Evolutionary conservation across 2,888 invertebrate species (phyloP), one percentile per base, ranked within the genome.

Genomic region (Heteromurus nitidus): DNA sequence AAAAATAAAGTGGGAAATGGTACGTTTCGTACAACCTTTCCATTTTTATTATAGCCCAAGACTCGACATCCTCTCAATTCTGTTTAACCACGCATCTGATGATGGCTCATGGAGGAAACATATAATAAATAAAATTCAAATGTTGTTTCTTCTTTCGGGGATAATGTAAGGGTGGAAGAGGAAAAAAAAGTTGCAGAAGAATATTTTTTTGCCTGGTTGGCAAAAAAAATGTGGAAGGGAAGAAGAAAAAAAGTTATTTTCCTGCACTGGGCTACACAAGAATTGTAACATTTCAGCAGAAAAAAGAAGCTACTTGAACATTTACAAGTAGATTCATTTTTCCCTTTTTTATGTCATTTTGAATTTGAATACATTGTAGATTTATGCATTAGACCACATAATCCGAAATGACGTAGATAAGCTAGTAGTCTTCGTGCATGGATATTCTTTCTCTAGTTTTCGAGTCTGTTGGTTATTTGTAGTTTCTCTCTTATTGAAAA

Each of bases 91-190:
- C 20, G 20, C 44, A n/a, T 9, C 44, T n/a, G 50, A 50, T 50
- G 50, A 55, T 55, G 26, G 55, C 55, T 55, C 13, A 11, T 22
- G n/a, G 55, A 22, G 55, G 55, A 55, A 55, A 55, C 26, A 55
- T 55, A 55, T 55, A 55, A 26, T 26, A 55, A 55, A 55, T 26
- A 24, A 24, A 55, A 55, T 55, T 55, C 55, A 55, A 55, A 55
- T 55, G 26, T 55, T 55, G 55, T 55, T 55, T 55, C 24, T 11
- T 26, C 13, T 55, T 55, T 26, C n/a, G n/a, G 24, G 13, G 55
- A 53, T 20, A 53, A 24, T 11, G 26, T 24, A 1, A 26, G 55
- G 11, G 24, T 11, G 55, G 7, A 50, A 50, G 9, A 50, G 47
- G 36, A n/a, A 1, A 50, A 50, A 50, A n/a, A 50, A 50, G 50